A percentile compares a stretch with the other conserved stretches of the same genome.
phyloP scores from a whole-genome alignment of 2,888 invertebrate genomes.

The Drosophila vallismaia region DNA sequence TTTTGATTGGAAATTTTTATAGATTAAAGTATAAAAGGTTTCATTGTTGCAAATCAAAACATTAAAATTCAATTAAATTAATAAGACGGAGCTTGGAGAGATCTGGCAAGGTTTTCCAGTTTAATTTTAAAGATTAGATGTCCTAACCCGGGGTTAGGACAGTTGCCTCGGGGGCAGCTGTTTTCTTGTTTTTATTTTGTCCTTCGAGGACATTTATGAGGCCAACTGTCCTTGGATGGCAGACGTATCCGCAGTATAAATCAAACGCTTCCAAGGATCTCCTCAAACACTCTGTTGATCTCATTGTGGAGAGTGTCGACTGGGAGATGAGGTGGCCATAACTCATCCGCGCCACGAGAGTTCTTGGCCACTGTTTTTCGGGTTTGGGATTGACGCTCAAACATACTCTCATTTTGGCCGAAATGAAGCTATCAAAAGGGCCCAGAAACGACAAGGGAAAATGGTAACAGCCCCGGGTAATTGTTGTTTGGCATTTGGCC shows the following conservation, averaged over 20 bases:
- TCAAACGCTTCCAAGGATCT: conserved; percentile 57
- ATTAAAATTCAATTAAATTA: too few species aligned
- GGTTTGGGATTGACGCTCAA: not conserved
- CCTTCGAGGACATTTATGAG: conserved; percentile 43
- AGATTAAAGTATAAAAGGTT: too few species aligned
- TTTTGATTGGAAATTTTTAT: not conserved
- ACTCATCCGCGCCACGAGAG: conserved; percentile 43
- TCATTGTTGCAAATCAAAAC: too few species aligned
- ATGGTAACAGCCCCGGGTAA: conserved; percentile 54
- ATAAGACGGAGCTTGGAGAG: too few species aligned
- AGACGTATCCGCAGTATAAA: conserved; percentile 81
- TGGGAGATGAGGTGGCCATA: conserved; percentile 41
- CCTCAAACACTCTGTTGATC: conserved; percentile 28
- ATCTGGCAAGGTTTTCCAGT: too few species aligned
- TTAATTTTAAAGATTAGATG: too few species aligned
- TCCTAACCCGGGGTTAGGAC: too few species aligned
- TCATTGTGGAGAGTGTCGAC: conserved; percentile 26
- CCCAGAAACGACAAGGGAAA: conserved; percentile 11
- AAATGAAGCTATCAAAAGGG: conserved; percentile 66
- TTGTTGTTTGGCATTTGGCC: conserved; percentile 70
- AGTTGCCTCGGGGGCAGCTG: conserved; percentile 13
- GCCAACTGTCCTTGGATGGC: conserved; percentile 49
- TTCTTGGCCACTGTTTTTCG: conserved; percentile 17
- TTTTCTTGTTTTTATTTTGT: not conserved
- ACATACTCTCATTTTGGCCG: not conserved